phyloP scores from a whole-genome alignment of 2,797 vertebrate genomes.

The Chromobotia macracanthus region DNA sequence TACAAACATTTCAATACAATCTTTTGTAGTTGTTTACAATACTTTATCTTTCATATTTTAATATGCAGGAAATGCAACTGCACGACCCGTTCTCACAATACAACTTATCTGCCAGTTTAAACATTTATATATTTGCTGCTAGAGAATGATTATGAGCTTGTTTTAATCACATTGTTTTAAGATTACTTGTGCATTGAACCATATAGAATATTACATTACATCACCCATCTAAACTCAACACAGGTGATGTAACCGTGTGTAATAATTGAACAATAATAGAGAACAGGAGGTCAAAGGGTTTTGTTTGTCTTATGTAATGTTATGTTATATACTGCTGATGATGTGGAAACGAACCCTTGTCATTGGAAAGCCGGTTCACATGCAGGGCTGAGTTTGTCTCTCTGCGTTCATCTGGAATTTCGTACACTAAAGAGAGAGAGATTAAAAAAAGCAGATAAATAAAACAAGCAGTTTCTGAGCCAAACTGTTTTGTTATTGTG shows the following conservation, averaged over 20 bases:
- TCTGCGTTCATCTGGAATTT: slow-evolving; percentile 77
- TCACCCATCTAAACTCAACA: not conserved
- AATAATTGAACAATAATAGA: slow-evolving; percentile 31
- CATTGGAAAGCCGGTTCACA: slow-evolving; percentile 87
- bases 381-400: slow-evolving; percentile 80
- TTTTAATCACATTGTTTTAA: slow-evolving; percentile 37
- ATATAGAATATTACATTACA: slow-evolving; percentile 11
- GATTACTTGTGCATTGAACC: slow-evolving; percentile 10
- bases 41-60: not conserved
- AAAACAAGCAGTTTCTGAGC: not conserved
- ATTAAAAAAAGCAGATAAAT: slow-evolving; percentile 19
- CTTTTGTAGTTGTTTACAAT: not conserved
- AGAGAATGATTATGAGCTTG: not conserved
- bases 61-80: not conserved
- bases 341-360: slow-evolving; percentile 82
- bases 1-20: not conserved
- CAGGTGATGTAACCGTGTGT: slow-evolving; percentile 16
- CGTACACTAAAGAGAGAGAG: slow-evolving; percentile 66
- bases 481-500: slow-evolving; percentile 19
- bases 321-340: slow-evolving; percentile 27
- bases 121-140: not conserved
- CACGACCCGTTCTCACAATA: not conserved
- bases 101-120: not conserved
- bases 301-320: slow-evolving; percentile 14
- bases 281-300: slow-evolving; percentile 20